phyloP scores from a whole-genome alignment of 1,140 invertebrate genomes.

The Zophobas morio region DNA sequence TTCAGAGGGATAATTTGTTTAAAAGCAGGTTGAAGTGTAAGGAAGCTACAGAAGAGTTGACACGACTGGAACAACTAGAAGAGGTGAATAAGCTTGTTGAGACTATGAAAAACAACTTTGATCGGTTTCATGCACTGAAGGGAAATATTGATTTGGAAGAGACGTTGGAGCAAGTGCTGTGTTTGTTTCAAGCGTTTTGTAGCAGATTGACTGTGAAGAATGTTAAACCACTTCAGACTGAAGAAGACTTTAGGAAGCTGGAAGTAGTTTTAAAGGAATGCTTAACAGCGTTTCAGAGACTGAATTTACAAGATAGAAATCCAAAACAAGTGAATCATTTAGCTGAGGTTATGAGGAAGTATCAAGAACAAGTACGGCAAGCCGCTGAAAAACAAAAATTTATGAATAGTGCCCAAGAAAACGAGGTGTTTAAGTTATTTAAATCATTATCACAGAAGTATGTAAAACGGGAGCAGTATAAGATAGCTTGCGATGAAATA shows the following conservation, averaged over 20 bases:
- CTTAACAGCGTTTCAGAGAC: background rate
- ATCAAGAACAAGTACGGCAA: background rate
- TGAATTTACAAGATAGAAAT: background rate
- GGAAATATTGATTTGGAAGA: background rate
- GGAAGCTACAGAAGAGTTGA: background rate
- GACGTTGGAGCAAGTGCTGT: background rate
- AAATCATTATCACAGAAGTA: constrained; percentile 6
- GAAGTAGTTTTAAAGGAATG: background rate
- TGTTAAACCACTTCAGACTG: background rate
- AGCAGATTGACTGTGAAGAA: constrained; percentile 18
- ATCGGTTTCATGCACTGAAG: background rate
- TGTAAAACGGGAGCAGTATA: background rate
- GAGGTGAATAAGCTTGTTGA: background rate
- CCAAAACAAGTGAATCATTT: constrained; percentile 6
- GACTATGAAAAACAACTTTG: background rate
- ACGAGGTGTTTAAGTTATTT: constrained; percentile 1
- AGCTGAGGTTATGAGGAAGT: background rate
- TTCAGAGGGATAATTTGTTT: constrained; percentile 2
- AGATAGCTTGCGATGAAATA: too few relatives aligned
- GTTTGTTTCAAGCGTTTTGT: background rate
- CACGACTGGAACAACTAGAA: background rate
- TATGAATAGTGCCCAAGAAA: background rate
- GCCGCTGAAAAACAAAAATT: background rate
- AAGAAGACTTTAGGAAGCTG: constrained; percentile 13
- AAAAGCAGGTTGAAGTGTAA: background rate